A percentile compares a stretch with the other conserved stretches of the same genome.
phyloP scores from a whole-genome alignment of 2,888 invertebrate genomes.

The Cantharis nigra region DNA sequence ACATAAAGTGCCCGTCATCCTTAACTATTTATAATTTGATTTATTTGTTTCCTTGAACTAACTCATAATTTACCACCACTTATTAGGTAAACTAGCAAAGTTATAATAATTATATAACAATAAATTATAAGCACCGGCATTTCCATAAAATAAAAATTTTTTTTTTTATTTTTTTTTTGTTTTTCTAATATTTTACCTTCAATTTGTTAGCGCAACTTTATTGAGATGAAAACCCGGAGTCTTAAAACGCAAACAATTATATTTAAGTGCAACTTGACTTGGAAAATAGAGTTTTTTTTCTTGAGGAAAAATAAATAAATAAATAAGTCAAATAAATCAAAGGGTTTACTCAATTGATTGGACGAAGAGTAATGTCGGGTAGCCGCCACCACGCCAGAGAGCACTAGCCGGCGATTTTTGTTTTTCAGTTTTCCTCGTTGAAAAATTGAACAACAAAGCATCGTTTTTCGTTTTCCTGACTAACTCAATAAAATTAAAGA shows the following conservation, averaged over 20 bases:
- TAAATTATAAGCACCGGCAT: not conserved
- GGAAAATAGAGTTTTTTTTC: not conserved
- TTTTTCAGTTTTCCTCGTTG: not conserved
- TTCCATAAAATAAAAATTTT: not conserved
- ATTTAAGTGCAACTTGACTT: not conserved
- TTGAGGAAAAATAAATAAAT: conserved; percentile 3
- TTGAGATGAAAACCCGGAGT: not conserved
- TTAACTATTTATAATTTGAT: not conserved
- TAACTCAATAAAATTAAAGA: not conserved
- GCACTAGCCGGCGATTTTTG: not conserved
- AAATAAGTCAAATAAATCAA: conserved; percentile 4
- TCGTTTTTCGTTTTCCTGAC: not conserved
- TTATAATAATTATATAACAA: not conserved
- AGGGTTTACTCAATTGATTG: conserved; percentile 4
- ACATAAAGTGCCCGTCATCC: not conserved
- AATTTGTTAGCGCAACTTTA: not conserved
- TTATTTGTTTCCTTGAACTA: not conserved
- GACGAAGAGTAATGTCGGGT: conserved; percentile 1
- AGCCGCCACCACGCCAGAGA: not conserved
- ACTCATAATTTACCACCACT: not conserved
- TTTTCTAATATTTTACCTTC: not conserved
- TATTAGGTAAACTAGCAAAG: not conserved
- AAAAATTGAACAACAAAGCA: not conserved
- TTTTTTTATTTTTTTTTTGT: not conserved
- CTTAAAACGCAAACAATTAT: not conserved